Evolutionary conservation across 2,113 vertebrate species (phyloP), one percentile per base, ranked within the genome.

Genomic region (Fregetta grallaria): DNA sequence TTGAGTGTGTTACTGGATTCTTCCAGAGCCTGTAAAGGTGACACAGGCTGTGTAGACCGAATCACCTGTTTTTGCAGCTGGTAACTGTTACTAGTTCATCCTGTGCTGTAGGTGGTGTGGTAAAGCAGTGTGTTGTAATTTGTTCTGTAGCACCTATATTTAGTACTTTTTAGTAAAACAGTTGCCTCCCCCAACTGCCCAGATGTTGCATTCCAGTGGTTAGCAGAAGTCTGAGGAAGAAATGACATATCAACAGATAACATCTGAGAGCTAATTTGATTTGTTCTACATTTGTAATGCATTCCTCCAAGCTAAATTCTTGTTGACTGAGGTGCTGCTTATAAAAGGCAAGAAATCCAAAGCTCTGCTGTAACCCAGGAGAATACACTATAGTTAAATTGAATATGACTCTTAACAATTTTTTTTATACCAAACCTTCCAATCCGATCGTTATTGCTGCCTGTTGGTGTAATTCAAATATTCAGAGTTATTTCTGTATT

Each of bases 241-340:
- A 95, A 82, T 44, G 58, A 94, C 76, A 78, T 96, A 91, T 58
- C 71, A 70, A 26, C 73, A 89, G 88, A 94, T 95, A 95, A 66
- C 17, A 89, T 92, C 94, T 92, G 80, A 85, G 62, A 90, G 77
- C 94, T 95, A 92, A 97, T 95, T 94, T 95, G 89, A 94, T 97
- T 95, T 91, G 92, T 91, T 87, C 71, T 95, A 72, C 67, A 58
- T 89, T 94, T 95, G 73, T 95, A 92, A 92, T 88, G 89, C 91
- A 86, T 94, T 96, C 86, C 53, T 94, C 66, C 66, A 62, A 92
- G 86, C 80, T 90, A 70, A 87, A 85, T 95, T 92, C 91, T 76
- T 95, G 49, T 87, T 94, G 73, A 68, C 75, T 88, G 84, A 94
- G 16, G 13, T 93, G 90, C 89, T 92, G 45, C 23, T 90, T 92